A percentile compares a stretch with the other conserved stretches of the same genome.
phyloP scores from a whole-genome alignment of 2,888 invertebrate species.

The Trissolcus japonicus region DNA sequence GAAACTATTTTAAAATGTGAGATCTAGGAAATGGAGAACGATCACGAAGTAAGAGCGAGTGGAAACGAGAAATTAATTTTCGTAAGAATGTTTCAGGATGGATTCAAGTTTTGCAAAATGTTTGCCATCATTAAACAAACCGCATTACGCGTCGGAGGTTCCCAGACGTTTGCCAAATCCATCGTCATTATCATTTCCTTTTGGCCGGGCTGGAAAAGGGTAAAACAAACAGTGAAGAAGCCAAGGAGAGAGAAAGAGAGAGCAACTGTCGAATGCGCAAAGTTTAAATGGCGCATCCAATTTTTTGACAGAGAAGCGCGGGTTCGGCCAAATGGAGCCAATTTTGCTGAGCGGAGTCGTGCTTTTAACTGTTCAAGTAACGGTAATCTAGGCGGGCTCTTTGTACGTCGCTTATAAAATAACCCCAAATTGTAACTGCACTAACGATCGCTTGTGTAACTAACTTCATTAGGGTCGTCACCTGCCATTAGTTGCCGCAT shows the following conservation, averaged over 20 bases:
- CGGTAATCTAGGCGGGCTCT: slow-evolving; percentile 16
- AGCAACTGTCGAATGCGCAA: slow-evolving; percentile 30
- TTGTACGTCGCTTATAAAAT: slow-evolving; percentile 26
- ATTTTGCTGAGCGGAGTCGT: slow-evolving; percentile 22
- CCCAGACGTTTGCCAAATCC: slow-evolving; percentile 19
- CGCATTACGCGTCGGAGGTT: slow-evolving; percentile 3
- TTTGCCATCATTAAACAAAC: slow-evolving; percentile 10
- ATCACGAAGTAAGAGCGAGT: not conserved
- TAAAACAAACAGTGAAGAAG: slow-evolving; percentile 13
- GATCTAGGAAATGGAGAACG: no score
- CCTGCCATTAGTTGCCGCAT: slow-evolving; percentile 4
- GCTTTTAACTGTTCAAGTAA: slow-evolving; percentile 31
- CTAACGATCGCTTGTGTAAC: slow-evolving; percentile 14
- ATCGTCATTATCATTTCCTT: slow-evolving; percentile 27
- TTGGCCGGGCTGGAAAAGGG: slow-evolving; percentile 5
- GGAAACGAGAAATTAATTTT: no score
- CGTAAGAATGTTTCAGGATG: no score
- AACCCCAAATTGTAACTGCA: slow-evolving; percentile 16
- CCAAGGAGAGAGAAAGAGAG: not conserved
- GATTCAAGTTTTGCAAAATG: slow-evolving; percentile 6
- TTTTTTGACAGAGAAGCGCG: slow-evolving; percentile 26
- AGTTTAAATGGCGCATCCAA: slow-evolving; percentile 45
- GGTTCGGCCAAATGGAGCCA: slow-evolving; percentile 37
- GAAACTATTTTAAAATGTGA: no score
- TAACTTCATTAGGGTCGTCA: slow-evolving; percentile 9